Evolutionary conservation across 2,888 invertebrate genomes (phyloP), one percentile per base, ranked within the genome.

Genomic region (Drosophila kuntzei): DNA sequence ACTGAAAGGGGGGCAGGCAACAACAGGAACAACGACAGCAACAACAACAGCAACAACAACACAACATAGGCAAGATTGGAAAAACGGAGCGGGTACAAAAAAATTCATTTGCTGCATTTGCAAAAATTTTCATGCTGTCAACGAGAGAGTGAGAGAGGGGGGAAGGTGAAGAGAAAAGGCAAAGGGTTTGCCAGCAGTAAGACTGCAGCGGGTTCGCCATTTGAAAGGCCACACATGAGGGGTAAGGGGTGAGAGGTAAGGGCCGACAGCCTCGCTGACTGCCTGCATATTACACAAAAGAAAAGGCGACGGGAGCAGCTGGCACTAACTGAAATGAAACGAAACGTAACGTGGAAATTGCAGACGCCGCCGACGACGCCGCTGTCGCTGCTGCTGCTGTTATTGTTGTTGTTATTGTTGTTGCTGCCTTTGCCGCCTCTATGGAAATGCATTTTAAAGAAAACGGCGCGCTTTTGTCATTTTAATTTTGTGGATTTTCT

Each of bases 81-180:
- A 60, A 70, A 75, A 62, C 57, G 65, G 29, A 76, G 50, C 59
- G 62, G 50, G 60, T 51, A 61, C 29, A 68, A 82, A 87, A 88
- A 86, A 88, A 86, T 90, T 90, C 87, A 90, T 89, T 89, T 89
- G 89, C 89, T 79, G 76, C 80, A 90, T 79, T 89, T 80, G 89
- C 90, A 76, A 90, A 89, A 89, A 74, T 83, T 69, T 69, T 74
- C 75, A 54, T 71, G 36, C 80, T 76, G 75, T 81, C 80, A 80
- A 64, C 65, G 51, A 43, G 57, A 27, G 51, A 12, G n/a, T 49
- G 55, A 27, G 55, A 9, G n/a, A 51, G 18, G 8, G 43, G 8
- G 29, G 36, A n/a, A 16, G 20, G 47, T 39, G 12, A 34, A 32
- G 36, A 37, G 34, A 18, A 7, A 18, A n/a, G 41, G 51, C 22